Evolutionary conservation across 2,113 vertebrate genomes (phyloP), one percentile per base, ranked within the genome.

Genomic region (Nanger granti): DNA sequence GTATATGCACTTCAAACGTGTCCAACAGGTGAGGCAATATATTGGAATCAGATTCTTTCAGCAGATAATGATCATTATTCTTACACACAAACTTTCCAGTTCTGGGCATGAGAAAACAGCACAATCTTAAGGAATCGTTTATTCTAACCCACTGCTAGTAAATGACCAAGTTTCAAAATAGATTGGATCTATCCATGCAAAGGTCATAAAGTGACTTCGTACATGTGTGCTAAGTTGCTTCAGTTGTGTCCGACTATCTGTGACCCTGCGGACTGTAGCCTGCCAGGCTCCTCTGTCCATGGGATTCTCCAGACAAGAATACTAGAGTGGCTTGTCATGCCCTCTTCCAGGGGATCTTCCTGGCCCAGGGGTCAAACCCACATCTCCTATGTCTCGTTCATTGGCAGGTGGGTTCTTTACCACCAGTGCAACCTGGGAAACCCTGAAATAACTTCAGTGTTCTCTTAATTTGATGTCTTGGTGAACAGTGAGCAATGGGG

Each of bases 381-480:
- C 3, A 0, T 79, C 41, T 44, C 41, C 26, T 28, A 28, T 28
- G 73, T 79, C 73, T 79, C 12, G 6, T 79, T 44, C 73, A 44
- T 28, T 79, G 41, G 73, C 73, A 79, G 41, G 73, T 44, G 73
- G 73, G 73, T 79, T 76, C 69, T 79, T 44, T 79, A 79, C 73
- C 24, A 44, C 41, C 24, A 79, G 41, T 7, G 41, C 41, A 14
- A 44, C 24, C 12, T 26, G 41, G 24, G 24, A 79, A 79, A 28
- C 73, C 24, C 41, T 44, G 41, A 79, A 28, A 98, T 97, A 96
- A 98, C 97, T 98, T 98, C 95, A 94, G 84, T 88, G 98, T 98
- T 97, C 97, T 98, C 98, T 98, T 98, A 98, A 98, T 96, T 96
- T 98, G 94, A 97, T 95, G 92, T 97, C 97, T 97, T 93, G 96